Conservation (phyloP, 2,888 invertebrate genomes). For the Parnassius smintheus region DNA sequence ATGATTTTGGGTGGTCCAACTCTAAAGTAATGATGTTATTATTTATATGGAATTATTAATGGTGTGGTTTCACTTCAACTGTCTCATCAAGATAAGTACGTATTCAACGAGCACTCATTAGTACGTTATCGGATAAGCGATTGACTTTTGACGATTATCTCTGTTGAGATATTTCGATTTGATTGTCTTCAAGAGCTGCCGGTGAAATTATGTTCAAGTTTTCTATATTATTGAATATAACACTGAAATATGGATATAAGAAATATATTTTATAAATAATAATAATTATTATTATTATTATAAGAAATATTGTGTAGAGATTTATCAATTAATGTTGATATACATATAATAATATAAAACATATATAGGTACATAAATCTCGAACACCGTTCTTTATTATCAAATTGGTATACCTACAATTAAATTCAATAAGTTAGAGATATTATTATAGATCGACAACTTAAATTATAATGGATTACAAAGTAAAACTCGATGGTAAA, state of each 20-base stretch:
- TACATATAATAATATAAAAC: no score
- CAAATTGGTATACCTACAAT: no score
- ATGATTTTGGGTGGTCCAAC: conserved; percentile 78
- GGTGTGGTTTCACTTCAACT: conserved; percentile 53
- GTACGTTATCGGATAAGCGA: conserved; percentile 68
- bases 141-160: conserved; percentile 67
- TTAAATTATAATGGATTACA: no score
- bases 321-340: no score
- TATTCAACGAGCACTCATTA: conserved; percentile 72
- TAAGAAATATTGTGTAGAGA: no score
- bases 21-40: conserved; percentile 73
- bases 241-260: neutral
- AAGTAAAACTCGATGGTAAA: no score
- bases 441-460: no score
- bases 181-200: conserved; percentile 51
- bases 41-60: conserved; percentile 75
- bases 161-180: conserved; percentile 54
- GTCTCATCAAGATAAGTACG: conserved; percentile 76
- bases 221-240: conserved; percentile 14
- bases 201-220: conserved; percentile 35
- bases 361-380: no score
- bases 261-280: no score
- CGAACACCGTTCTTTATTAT: no score
- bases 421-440: no score
- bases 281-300: no score